Base-by-base conservation (phyloP, 2,888 invertebrate species). In the Agrotis exclamationis region DNA sequence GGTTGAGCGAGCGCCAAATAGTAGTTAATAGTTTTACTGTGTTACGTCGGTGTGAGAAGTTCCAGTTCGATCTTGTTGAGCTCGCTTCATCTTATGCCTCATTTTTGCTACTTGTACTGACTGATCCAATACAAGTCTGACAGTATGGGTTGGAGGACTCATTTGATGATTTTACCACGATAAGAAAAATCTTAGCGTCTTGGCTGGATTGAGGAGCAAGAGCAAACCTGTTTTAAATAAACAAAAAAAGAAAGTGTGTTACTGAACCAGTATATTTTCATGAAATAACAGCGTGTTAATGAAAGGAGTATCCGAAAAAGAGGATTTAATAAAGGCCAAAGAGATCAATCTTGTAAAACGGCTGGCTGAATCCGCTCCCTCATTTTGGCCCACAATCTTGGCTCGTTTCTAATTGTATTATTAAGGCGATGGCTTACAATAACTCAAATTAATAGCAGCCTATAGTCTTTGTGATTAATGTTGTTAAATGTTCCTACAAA, bases 401-500 rank as follows among this genome's bases (percentile, higher is more conserved):
- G 44, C 48, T 47, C 73, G 53, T 58, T 74, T 74, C 74, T 75
- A 79, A 75, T 75, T 75, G 58, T 63, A 54, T 74, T 59, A 75
- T 75, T 79, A 74, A 74, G 58, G 16, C 74, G 48, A 75, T 74
- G 74, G 57, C 58, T 79, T 58, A 63, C 44, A 48, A 74, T 75
- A 63, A 63, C 64, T 74, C 63, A 59, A 48, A 59, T 74, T 79
- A 80, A 75, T 74, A 63, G 74, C 58, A 80, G 48, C 28, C 20
- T 44, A 22, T 51, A 74, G 18, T 39, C 33, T 33, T 45, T 47
- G 72, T 57, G 60, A 71, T 71, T 74, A 28, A 54, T 70, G 28
- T 45, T 57, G 22, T 39, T 20, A n/a, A 33, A 72, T 73, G 14
- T 24, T 39, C 39, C 39, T 11, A n/a, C 45, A 63, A 58, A 79